phyloP scores from a whole-genome alignment of 1,140 invertebrate species.

The Heliconius hewitsoni region DNA sequence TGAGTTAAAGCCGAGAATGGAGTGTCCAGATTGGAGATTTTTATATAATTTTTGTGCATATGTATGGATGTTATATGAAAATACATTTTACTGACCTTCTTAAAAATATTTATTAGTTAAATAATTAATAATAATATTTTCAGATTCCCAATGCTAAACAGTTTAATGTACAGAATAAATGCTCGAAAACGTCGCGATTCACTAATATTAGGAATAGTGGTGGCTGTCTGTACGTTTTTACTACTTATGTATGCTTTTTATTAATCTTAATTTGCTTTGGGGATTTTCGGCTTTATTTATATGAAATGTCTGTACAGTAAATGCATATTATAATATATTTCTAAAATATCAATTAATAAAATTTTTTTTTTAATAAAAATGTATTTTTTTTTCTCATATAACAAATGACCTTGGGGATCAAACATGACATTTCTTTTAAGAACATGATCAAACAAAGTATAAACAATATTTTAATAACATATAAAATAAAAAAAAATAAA shows the following conservation, averaged over 20 bases:
- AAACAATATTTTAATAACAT: too few species aligned
- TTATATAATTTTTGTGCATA: too few species aligned
- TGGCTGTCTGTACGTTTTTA: constrained; percentile 93
- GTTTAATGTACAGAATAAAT: constrained; percentile 95
- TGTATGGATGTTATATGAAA: too few species aligned
- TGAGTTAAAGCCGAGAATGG: too few species aligned
- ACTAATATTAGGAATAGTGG: constrained; percentile 91
- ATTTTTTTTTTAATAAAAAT: not conserved
- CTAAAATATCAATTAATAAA: not conserved
- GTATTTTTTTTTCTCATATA: not conserved
- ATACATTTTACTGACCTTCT: too few species aligned
- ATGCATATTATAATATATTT: not conserved
- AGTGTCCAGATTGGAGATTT: too few species aligned
- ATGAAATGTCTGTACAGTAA: not conserved
- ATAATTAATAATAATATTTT: constrained; percentile 32
- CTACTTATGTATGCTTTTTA: constrained; percentile 92
- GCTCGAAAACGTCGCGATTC: constrained; percentile 95
- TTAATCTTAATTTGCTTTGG: constrained; percentile 53
- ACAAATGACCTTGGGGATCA: too few species aligned
- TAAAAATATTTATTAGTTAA: too few species aligned
- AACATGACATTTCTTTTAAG: not conserved
- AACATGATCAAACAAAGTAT: not conserved
- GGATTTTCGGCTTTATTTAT: not conserved
- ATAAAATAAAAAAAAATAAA: not conserved
- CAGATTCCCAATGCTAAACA: constrained; percentile 92